Evolutionary conservation across 2,113 vertebrate species (phyloP), one percentile per base, ranked within the genome.

Genomic region (Panurus biarmicus): DNA sequence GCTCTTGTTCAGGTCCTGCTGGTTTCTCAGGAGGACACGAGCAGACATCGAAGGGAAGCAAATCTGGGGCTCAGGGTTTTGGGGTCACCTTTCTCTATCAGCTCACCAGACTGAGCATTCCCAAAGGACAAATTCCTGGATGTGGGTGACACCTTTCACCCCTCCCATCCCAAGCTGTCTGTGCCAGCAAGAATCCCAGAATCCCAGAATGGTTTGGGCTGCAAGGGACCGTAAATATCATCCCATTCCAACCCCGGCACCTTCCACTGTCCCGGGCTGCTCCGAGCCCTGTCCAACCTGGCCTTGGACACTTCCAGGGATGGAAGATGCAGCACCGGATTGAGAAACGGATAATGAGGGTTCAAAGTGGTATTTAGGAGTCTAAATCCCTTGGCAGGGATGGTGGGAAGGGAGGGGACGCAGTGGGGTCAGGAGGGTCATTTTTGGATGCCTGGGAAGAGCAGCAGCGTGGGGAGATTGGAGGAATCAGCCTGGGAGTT

Each of bases 31-130:
- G 38, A 78, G 48, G 31, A 29, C 19, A 12, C 0, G 9, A 36
- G 19, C 23, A 14, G 36, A 10, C 33, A 4, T 26, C 0, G 0
- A 79, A 85, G 23, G 12, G 35, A 47, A 40, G 20, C 8, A 29
- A 23, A 45, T 12, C 6, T 28, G 66, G 38, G 15, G 10, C 38
- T 94, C 61, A 6, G 35, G 33, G 9, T 19, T 19, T 17, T 1
- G 1, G 31, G 29, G 10, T 69, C n/a, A 14, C 18, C 14, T 42
- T n/a, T 7, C 25, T 53, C 50, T 4, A 2, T 8, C 14, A 18
- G 5, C 22, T 51, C 38, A 24, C 4, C 70, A 24, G 25, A 5
- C 3, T 3, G 1, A 23, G 31, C 33, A 18, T 85, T 75, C 50
- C 58, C 83, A 57, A 47, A 78, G 74, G 50, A 73, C 5, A 44